phyloP scores from a whole-genome alignment of 2,797 vertebrate genomes.

The Diceros bicornis region DNA sequence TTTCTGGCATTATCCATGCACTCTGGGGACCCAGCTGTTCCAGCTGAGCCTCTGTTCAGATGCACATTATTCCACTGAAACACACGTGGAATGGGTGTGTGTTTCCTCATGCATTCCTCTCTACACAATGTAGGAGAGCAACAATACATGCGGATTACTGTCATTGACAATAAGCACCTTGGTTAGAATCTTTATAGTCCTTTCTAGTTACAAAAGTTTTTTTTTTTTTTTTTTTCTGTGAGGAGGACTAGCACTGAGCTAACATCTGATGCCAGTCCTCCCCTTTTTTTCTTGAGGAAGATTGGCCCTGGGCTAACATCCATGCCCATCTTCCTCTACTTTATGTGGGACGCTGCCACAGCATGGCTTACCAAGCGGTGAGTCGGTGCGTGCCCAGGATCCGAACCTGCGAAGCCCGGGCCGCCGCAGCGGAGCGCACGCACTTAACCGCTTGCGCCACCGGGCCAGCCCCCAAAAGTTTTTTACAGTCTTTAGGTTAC shows the following conservation, averaged over 20 bases:
- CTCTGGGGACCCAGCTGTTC: background rate
- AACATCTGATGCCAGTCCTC: no score
- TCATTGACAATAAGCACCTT: background rate
- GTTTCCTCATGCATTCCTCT: background rate
- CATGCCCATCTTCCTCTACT: no score
- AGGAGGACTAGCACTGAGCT: no score
- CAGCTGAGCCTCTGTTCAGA: background rate
- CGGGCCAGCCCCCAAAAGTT: background rate
- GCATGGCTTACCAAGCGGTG: no score
- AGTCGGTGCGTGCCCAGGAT: no score
- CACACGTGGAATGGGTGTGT: background rate
- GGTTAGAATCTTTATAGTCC: background rate
- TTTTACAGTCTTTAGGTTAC: background rate
- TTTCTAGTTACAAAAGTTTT: background rate
- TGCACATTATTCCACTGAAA: background rate
- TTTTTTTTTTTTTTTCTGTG: background rate
- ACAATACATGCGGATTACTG: no score
- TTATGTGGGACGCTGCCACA: no score
- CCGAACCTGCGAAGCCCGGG: no score
- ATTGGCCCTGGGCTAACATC: no score
- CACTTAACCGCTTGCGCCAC: no score
- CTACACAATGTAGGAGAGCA: background rate
- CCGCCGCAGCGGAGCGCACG: no score
- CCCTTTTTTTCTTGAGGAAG: no score
- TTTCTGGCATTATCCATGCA: background rate